phyloP scores from a whole-genome alignment of 2,888 invertebrate genomes.

The Apoda limacodes region DNA sequence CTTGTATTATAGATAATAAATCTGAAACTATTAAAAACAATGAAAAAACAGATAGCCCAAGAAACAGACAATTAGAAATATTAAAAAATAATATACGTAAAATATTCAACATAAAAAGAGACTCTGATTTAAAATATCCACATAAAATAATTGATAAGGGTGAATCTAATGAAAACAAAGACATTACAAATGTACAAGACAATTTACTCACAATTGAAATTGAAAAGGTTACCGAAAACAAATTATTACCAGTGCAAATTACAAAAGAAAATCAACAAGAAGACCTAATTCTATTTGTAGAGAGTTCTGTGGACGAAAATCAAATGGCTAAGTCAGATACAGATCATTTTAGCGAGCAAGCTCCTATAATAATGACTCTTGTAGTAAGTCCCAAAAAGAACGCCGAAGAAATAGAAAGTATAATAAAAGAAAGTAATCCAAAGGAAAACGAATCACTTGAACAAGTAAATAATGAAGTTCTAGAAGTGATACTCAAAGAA shows the following conservation, averaged over 20 bases:
- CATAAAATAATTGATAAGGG: constrained; percentile 2
- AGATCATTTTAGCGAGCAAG: constrained; percentile 3
- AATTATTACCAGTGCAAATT: too few relatives aligned
- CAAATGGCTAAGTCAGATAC: constrained; percentile 18
- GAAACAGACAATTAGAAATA: constrained; percentile 31
- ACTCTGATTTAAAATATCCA: not conserved
- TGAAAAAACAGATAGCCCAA: constrained; percentile 19
- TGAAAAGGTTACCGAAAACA: constrained; percentile 27
- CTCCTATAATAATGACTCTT: constrained; percentile 32
- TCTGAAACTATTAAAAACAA: constrained; percentile 13
- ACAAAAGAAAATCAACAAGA: too few relatives aligned
- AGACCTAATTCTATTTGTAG: too few relatives aligned
- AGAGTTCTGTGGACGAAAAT: constrained; percentile 28
- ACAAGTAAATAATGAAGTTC: constrained; percentile 29
- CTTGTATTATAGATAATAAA: constrained; percentile 11
- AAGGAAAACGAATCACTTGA: constrained; percentile 23
- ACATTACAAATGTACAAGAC: constrained; percentile 6
- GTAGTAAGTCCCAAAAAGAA: constrained; percentile 34
- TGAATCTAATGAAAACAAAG: constrained; percentile 10
- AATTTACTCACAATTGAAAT: constrained; percentile 32
- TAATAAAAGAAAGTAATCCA: constrained; percentile 11
- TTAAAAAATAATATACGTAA: constrained; percentile 33
- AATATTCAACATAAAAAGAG: constrained; percentile 26
- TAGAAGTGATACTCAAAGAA: constrained; percentile 35
- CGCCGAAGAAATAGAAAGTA: not conserved